phyloP scores from a whole-genome alignment of 2,888 invertebrate species.

The Eristalis tenax region DNA sequence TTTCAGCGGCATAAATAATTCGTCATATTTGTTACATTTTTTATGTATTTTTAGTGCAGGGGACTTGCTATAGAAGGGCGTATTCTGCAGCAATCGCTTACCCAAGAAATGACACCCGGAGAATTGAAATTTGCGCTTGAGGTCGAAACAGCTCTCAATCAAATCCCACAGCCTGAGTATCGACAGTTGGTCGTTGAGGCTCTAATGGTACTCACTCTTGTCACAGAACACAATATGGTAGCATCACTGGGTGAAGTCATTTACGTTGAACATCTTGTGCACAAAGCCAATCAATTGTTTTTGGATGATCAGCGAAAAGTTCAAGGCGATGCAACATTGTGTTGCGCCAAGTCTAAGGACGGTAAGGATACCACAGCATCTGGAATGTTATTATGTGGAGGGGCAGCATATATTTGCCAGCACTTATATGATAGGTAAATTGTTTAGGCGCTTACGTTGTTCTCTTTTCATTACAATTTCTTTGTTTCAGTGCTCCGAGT shows the following conservation, averaged over 20 bases:
- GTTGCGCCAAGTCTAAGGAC: slow-evolving; percentile 91
- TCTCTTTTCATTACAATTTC: background rate
- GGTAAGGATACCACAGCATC: slow-evolving; percentile 83
- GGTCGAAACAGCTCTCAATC: slow-evolving; percentile 97
- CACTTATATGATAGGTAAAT: slow-evolving; percentile 92
- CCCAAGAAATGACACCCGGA: slow-evolving; percentile 99
- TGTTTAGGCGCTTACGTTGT: background rate
- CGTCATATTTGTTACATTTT: background rate
- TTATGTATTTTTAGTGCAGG: slow-evolving; percentile 88
- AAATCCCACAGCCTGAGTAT: slow-evolving; percentile 99
- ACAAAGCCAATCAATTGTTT: slow-evolving; percentile 96
- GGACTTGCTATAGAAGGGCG: slow-evolving; percentile 96
- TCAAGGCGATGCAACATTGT: slow-evolving; percentile 95
- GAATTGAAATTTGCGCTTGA: slow-evolving; percentile 99
- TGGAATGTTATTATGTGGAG: slow-evolving; percentile 90
- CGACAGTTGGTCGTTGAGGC: slow-evolving; percentile 98
- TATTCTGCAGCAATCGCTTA: slow-evolving; percentile 93
- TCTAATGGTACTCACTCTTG: slow-evolving; percentile 95
- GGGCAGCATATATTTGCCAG: slow-evolving; percentile 97
- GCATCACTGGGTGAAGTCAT: slow-evolving; percentile 89
- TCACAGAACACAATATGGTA: slow-evolving; percentile 92
- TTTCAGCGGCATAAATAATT: background rate
- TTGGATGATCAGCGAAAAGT: slow-evolving; percentile 96
- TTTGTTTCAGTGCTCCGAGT: slow-evolving; percentile 91
- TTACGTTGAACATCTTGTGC: slow-evolving; percentile 95